phyloP scores from a whole-genome alignment of 2,797 vertebrate species.

The Tauraco hartlaubi region DNA sequence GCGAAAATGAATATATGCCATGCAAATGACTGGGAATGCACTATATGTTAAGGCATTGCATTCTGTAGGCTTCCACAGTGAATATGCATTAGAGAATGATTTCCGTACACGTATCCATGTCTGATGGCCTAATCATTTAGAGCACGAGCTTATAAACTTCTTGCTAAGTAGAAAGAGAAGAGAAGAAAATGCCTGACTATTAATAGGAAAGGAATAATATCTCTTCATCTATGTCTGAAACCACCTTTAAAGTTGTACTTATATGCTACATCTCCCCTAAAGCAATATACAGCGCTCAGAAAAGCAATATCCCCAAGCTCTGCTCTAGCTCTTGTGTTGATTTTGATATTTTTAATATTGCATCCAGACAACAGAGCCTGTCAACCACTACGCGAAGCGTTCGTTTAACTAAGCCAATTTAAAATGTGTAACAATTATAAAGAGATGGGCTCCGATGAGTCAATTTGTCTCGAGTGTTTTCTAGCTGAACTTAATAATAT shows the following conservation, averaged over 20 bases:
- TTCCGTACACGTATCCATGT: not conserved
- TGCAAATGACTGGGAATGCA: not conserved
- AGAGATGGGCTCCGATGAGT: slow-evolving; percentile 61
- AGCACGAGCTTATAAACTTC: not conserved
- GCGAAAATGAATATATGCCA: fast-evolving
- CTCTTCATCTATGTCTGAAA: slow-evolving; percentile 20
- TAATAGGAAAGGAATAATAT: not conserved
- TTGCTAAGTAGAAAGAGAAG: not conserved
- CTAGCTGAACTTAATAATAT: slow-evolving; percentile 56
- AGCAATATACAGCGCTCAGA: not conserved
- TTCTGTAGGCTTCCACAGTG: not conserved
- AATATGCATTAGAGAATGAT: not conserved
- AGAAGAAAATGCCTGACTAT: not conserved
- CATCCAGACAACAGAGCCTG: slow-evolving; percentile 30
- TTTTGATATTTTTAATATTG: slow-evolving; percentile 46
- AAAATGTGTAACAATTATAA: slow-evolving; percentile 56
- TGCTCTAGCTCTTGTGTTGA: not conserved
- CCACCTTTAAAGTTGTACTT: not conserved
- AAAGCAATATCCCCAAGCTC: slow-evolving; percentile 10
- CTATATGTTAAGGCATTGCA: fast-evolving
- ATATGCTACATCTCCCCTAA: not conserved
- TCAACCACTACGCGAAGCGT: not conserved
- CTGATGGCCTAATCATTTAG: not conserved
- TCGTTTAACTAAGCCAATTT: slow-evolving; percentile 64
- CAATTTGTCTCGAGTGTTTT: slow-evolving; percentile 64